phyloP scores from a whole-genome alignment of 2,888 invertebrate genomes.

The Drosophila pseudotalamancana region DNA sequence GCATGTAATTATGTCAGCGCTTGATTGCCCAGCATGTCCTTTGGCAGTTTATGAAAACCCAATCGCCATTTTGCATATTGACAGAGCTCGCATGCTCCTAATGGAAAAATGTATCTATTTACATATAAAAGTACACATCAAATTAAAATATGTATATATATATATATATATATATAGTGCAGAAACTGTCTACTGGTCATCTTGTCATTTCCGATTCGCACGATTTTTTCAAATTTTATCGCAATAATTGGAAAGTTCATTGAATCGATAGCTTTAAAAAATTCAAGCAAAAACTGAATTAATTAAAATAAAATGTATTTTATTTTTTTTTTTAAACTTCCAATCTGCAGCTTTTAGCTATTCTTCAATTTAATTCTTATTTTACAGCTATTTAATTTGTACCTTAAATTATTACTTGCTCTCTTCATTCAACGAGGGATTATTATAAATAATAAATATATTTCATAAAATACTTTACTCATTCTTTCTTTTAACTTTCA shows the following conservation, averaged over 20 bases:
- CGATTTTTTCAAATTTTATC: slow-evolving; percentile 36
- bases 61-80: slow-evolving; percentile 65
- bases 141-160: too few relatives aligned
- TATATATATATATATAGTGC: neutral
- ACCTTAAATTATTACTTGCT: too few relatives aligned
- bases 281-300: neutral
- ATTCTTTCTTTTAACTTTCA: neutral
- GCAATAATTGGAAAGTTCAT: slow-evolving; percentile 50
- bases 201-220: slow-evolving; percentile 42
- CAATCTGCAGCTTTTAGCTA: too few relatives aligned
- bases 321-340: too few relatives aligned
- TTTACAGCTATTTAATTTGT: too few relatives aligned
- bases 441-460: too few relatives aligned
- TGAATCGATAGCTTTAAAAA: slow-evolving; percentile 25
- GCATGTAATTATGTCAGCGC: slow-evolving; percentile 71
- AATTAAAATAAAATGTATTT: too few relatives aligned
- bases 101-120: slow-evolving; percentile 13
- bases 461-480: neutral
- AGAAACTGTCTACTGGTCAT: slow-evolving; percentile 20
- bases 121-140: too few relatives aligned
- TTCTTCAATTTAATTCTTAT: too few relatives aligned
- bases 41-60: slow-evolving; percentile 59
- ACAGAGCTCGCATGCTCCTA: slow-evolving; percentile 30
- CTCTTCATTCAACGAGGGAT: too few relatives aligned
- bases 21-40: slow-evolving; percentile 59